These are phyloP conservation scores for Apamea sordens DNA, from an alignment of 2,888 invertebrate species.

Conservation along the genomic window DNA sequence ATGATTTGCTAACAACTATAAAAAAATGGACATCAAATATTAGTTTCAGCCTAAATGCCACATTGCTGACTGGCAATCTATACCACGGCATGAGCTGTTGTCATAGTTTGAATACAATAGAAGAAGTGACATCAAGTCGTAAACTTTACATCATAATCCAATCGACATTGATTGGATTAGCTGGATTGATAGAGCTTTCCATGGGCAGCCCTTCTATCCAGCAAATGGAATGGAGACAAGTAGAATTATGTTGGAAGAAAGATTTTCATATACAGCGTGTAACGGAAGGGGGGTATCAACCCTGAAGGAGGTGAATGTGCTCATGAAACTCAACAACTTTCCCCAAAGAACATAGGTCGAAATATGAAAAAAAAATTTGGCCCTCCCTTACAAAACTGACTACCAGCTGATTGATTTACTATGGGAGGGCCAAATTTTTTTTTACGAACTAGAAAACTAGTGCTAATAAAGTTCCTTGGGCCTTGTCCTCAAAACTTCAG, in stretches of 20 bases:
- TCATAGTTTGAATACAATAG: background rate
- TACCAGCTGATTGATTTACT: no score
- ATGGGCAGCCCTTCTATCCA: background rate
- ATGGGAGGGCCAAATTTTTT: no score
- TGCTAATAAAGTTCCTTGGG: background rate
- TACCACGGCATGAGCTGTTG: background rate
- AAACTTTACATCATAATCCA: background rate
- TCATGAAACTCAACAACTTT: no score
- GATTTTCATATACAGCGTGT: no score
- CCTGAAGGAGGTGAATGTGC: no score
- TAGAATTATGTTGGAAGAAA: background rate
- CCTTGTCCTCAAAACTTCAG: background rate
- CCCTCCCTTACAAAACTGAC: no score
- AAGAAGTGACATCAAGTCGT: background rate
- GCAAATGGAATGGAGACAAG: background rate
- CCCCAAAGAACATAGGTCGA: no score
- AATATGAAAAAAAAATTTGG: no score
- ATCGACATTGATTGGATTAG: background rate
- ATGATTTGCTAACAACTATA: constrained; percentile 53
- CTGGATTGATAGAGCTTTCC: background rate
- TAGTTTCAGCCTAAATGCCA: no score
- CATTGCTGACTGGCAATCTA: background rate
- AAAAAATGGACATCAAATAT: constrained; percentile 1
- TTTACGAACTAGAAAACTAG: background rate
- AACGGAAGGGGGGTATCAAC: no score